Conservation (phyloP, 2,888 invertebrate genomes). For the Metellina segmentata region DNA sequence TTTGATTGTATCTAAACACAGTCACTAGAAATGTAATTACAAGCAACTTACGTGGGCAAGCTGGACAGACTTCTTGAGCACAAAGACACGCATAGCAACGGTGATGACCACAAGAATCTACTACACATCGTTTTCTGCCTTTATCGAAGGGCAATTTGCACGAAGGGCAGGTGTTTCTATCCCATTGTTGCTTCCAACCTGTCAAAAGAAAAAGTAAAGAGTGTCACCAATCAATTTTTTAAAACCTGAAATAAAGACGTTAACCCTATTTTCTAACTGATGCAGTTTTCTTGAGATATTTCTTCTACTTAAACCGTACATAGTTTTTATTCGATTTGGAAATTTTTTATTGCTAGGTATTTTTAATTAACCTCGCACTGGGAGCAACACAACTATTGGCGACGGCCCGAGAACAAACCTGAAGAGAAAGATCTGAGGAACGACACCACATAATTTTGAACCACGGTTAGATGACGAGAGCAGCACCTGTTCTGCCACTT, state of each 20-base stretch:
- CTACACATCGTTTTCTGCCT: slow-evolving; percentile 95
- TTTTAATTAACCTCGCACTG: too few species aligned
- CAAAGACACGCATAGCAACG: slow-evolving; percentile 97
- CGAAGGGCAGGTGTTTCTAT: slow-evolving; percentile 79
- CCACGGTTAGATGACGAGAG: too few species aligned
- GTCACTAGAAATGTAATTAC: not conserved
- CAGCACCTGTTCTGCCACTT: too few species aligned
- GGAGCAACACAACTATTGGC: too few species aligned
- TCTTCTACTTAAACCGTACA: not conserved
- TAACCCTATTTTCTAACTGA: not conserved
- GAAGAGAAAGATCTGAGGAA: too few species aligned
- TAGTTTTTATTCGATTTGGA: not conserved
- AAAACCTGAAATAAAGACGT: not conserved
- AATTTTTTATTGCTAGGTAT: not conserved
- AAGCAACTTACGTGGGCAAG: slow-evolving; percentile 83
- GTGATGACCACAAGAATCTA: slow-evolving; percentile 97
- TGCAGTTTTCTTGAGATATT: not conserved
- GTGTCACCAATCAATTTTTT: not conserved
- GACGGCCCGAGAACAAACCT: too few species aligned
- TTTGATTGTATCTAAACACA: too few species aligned
- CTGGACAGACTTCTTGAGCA: slow-evolving; percentile 93
- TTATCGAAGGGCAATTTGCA: slow-evolving; percentile 92
- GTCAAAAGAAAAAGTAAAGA: not conserved
- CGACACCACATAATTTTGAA: too few species aligned
- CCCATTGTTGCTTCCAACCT: slow-evolving; percentile 36